Base-by-base conservation (phyloP, 2,797 vertebrate genomes). In the Molossus alvarezi region DNA sequence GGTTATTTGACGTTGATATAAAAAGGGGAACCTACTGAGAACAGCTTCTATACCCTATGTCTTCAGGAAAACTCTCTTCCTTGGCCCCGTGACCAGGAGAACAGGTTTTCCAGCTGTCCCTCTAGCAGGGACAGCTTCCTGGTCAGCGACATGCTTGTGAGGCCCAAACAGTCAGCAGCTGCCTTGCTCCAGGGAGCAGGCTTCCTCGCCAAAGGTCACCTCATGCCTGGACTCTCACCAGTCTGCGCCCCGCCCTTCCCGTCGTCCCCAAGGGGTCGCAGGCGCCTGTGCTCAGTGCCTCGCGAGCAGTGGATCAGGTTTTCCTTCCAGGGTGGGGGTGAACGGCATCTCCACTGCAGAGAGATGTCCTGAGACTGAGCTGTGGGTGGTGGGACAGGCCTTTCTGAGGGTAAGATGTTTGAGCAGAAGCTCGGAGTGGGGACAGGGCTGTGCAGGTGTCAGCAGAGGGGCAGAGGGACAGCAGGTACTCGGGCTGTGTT, bases 1-100 rank as follows among this genome's bases (percentile, higher is more conserved):
- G 55, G 64, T 92, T 87, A 58, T 83, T 72, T 77, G 58, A 48
- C 33, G 23, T 75, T 58, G 69, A 76, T 69, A 27, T 80, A 55
- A 23, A 57, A 57, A 84, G 51, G 58, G 53, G 21, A 17, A 25
- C 79, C 60, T 72, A 29, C 23, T 8, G 69, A 85, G 73, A 67
- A 45, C 5, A 17, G 12, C 58, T 88, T n/a, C 75, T 88, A 15
- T 58, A 33, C 64, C 55, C 12, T 53, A 18, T 17, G 14, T 0
- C 5, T 17, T 57, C 27, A n/a, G 18, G 89, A 57, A 48, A 88
- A 27, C 45, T 21, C 33, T 65, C 13, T 27, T n/a, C 72, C 76
- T 79, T 27, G 48, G 55, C 51, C 20, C 21, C 14, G 45, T 73
- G 51, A 80, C 37, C 15, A 55, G 48, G 86, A 57, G 48, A 15